Base-by-base conservation (phyloP, 1,140 invertebrate species). In the Lepidurus packardi region DNA sequence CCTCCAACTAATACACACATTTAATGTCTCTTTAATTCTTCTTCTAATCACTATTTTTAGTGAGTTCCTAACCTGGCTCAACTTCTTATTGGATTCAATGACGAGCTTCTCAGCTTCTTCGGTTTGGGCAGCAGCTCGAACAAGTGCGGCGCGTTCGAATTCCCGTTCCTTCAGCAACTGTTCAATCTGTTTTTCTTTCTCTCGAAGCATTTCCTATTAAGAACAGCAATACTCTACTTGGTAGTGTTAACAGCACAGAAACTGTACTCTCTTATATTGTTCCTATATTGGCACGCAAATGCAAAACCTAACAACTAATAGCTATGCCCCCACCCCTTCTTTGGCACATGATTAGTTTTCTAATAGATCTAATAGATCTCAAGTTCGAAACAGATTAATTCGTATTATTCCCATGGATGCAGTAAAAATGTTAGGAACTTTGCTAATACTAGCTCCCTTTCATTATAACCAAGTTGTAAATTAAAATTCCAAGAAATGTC, bases 161-260 rank as follows among this genome's bases (percentile, higher is more conserved):
- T 98, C 95, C 77, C 94, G 86, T 84, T 98, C 95, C 79, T 92
- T 92, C 84, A 97, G 89, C 73, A 98, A 87, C 82, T 93, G 90
- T 83, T 96, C 94, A 81, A 98, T 92, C 82, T 98, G 94, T 80
- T 93, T 91, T 83, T 97, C 93, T 84, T 97, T 98, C 84, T 97
- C 95, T 84, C 93, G 92, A 78, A 98, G 85, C 42, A 93, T 86
- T 84, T 97, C 94, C 94, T 98, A 84, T 47, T 53, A 24, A 77
- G 75, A 11, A 44, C 75, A 24, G 65, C 75, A 42, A 79, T 16
- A 65, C 21, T 65, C 53, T 65, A 21, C 53, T 65, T 65, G 8
- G 8, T 7, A 65, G 13, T 21, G 8, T 65, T n/a, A 65, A 65
- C 16, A 16, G 16, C 8, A 65, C 53, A 65, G 53, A 65, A n/a